Base-by-base conservation (phyloP, 2,888 invertebrate genomes). In the Diarsia dahlii region DNA sequence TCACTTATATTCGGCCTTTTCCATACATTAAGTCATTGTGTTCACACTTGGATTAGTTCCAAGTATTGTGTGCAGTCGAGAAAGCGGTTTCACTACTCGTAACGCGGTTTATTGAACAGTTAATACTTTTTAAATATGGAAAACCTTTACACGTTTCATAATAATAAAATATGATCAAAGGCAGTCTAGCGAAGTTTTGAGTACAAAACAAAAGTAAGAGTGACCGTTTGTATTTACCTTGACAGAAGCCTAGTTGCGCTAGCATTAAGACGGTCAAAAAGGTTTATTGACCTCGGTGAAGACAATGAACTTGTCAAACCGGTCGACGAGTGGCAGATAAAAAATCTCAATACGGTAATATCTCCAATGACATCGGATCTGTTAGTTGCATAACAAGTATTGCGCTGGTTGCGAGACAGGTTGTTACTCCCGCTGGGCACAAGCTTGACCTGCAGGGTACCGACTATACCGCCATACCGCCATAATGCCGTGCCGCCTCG, bases 271-370 rank as follows among this genome's bases (percentile, higher is more conserved):
- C 84, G 89, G 85, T 90, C 89, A 89, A 90, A 89, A 90, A 90
- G 88, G 95, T 92, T 94, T 93, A 88, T 87, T 89, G 93, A 93
- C 93, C 94, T 91, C 81, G 83, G 39, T 34, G 76, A 86, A 92
- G 93, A 94, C 94, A 93, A 90, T 93, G 95, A 95, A 93, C 95
- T 92, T 92, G 87, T 86, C 78, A 87, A 90, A 93, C 95, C 93
- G 94, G 94, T 94, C 89, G 85, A 78, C 73, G 71, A 76, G 79
- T 84, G 75, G 83, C 86, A 90, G 86, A 91, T 89, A 90, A 87
- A 81, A 86, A 74, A 84, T 64, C 62, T 80, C 78, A 75, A 82
- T 84, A 81, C 76, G 65, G 84, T 86, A 85, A 82, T 84, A 78
- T 83, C 81, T 83, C 81, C 78, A 80, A 87, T 81, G 82, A 83